Percentiles rank a stretch among this genome's conserved stretches.
phyloP scores from a whole-genome alignment of 2,888 invertebrate species.

The Pammene fasciana region DNA sequence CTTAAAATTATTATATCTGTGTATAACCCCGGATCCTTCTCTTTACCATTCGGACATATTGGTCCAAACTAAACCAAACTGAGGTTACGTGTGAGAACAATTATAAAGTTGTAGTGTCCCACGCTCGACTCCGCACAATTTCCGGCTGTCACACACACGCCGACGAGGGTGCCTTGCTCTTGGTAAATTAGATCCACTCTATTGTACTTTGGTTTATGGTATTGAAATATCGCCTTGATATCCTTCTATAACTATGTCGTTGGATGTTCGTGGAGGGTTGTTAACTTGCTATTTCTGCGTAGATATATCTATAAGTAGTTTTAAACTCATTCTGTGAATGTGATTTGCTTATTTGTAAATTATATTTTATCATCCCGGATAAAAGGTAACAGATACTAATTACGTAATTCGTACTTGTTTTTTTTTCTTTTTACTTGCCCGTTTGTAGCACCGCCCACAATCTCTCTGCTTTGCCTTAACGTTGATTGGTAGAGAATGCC shows the following conservation, averaged over 20 bases:
- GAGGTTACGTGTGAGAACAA: neutral
- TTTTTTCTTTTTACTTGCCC: too few relatives aligned
- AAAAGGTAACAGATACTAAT: too few relatives aligned
- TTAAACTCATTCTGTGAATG: too few relatives aligned
- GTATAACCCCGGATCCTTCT: neutral
- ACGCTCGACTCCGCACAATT: slow-evolving; percentile 21
- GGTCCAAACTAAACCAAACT: neutral
- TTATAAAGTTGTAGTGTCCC: slow-evolving; percentile 22
- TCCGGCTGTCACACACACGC: slow-evolving; percentile 29
- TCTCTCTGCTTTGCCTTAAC: too few relatives aligned
- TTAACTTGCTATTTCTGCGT: too few relatives aligned
- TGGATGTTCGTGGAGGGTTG: neutral
- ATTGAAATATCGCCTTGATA: slow-evolving; percentile 13
- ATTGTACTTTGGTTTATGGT: slow-evolving; percentile 1
- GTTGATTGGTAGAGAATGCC: too few relatives aligned
- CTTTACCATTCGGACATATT: neutral
- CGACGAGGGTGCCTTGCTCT: slow-evolving; percentile 17
- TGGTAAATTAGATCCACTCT: slow-evolving; percentile 19
- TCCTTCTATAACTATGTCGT: neutral
- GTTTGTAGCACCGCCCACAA: too few relatives aligned
- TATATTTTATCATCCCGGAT: too few relatives aligned
- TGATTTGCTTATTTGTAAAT: too few relatives aligned
- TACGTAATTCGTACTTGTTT: too few relatives aligned
- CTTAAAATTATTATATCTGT: too few relatives aligned
- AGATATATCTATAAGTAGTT: too few relatives aligned